Evolutionary conservation across 2,888 invertebrate species (phyloP).

Genomic region (Doris montereyensis): DNA sequence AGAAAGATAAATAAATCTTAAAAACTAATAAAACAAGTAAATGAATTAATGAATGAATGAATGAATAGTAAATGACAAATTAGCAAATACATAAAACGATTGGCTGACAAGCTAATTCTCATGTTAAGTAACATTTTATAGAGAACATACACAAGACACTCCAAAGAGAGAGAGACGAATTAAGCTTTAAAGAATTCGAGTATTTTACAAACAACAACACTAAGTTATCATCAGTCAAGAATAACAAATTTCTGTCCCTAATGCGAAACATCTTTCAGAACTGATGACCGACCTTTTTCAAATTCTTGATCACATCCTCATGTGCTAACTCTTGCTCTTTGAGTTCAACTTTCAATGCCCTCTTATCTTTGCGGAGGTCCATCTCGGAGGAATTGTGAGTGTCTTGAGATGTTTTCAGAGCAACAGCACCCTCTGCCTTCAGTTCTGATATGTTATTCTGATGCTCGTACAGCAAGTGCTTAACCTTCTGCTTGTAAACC

Average conservation of each 20-base stretch:
- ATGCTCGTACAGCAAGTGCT: slow-evolving; percentile 93
- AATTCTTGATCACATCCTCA: slow-evolving; percentile 81
- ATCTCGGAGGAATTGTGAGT: slow-evolving; percentile 85
- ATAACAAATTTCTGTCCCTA: no score
- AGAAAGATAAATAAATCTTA: not conserved
- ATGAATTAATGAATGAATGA: no score
- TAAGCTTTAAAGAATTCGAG: no score
- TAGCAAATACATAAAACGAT: no score
- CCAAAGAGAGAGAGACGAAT: no score
- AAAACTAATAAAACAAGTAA: not conserved
- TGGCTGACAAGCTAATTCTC: no score
- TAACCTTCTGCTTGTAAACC: slow-evolving; percentile 92
- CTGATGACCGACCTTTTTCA: slow-evolving; percentile 78
- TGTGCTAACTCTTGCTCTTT: slow-evolving; percentile 82
- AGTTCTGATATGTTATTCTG: slow-evolving; percentile 87
- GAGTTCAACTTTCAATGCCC: slow-evolving; percentile 79
- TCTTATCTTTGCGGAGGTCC: slow-evolving; percentile 84
- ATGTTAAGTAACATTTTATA: no score
- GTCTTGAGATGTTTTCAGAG: slow-evolving; percentile 86
- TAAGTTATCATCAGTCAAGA: no score
- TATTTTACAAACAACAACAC: no score
- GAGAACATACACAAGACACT: no score
- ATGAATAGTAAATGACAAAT: no score
- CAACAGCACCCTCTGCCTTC: slow-evolving; percentile 80
- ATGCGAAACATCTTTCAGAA: no score